Conservation (phyloP, 2,888 invertebrate species). For the Agrochola lota region DNA sequence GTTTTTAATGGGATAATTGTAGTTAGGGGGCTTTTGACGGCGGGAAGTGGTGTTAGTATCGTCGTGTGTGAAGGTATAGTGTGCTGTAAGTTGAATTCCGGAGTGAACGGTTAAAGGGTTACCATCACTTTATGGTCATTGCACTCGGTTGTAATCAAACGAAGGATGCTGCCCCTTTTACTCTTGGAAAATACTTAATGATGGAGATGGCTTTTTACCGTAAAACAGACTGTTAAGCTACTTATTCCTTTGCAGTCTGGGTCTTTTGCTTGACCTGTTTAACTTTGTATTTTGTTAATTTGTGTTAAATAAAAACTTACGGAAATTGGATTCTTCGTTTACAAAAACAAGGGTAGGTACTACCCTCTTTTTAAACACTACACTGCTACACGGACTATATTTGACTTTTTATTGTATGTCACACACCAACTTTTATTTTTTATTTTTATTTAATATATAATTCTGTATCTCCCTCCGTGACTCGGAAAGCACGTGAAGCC, state of each 20-base stretch:
- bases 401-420: no score
- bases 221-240: neutral
- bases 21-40: conserved; percentile 16
- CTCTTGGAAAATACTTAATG: neutral
- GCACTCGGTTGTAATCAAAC: neutral
- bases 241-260: neutral
- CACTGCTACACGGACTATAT: no score
- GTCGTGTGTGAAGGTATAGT: neutral
- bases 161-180: neutral
- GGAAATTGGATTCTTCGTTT: neutral
- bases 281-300: neutral
- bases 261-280: neutral
- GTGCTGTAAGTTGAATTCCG: conserved; percentile 14
- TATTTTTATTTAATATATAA: no score
- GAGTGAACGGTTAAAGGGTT: neutral
- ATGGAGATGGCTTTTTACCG: no score
- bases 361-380: no score
- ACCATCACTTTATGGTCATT: neutral
- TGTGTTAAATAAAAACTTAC: neutral
- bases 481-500: no score
- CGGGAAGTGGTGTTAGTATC: conserved; percentile 16
- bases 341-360: no score
- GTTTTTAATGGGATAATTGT: conserved; percentile 48
- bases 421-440: no score
- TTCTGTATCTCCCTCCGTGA: no score